A percentile compares a stretch with the other conserved stretches of the same genome.
phyloP scores from a whole-genome alignment of 92 coral and sea anemone species.

The Epizoanthus ramosus region DNA sequence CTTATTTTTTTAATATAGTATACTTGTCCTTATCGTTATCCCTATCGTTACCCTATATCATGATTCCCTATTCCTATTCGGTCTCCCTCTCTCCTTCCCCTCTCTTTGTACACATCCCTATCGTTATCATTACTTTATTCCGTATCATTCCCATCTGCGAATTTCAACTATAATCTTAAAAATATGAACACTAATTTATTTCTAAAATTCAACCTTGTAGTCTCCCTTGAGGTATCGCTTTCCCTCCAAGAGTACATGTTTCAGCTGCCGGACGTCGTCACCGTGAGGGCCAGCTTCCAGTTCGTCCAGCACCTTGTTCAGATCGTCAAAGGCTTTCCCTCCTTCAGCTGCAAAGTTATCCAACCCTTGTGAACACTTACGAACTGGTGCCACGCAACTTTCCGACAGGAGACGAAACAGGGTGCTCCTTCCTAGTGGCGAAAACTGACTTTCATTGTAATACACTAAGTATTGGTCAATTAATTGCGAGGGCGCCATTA shows the following conservation, averaged over 20 bases:
- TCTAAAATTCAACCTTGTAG: conserved; percentile 43
- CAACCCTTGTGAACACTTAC: conserved; percentile 59
- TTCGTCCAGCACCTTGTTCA: conserved; percentile 21
- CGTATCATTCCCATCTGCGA: too few relatives aligned
- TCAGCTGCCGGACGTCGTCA: conserved; percentile 23
- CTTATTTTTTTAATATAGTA: too few relatives aligned
- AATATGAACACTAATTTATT: not conserved
- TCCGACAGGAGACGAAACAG: conserved; percentile 50
- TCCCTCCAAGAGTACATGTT: conserved; percentile 33
- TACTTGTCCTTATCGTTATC: too few relatives aligned
- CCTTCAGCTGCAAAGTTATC: conserved; percentile 52
- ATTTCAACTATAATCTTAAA: too few relatives aligned
- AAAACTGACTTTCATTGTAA: conserved; percentile 47
- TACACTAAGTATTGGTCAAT: conserved; percentile 45
- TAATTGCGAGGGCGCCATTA: conserved; percentile 50
- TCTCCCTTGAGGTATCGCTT: conserved; percentile 60
- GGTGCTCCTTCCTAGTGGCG: conserved; percentile 52
- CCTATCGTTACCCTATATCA: too few relatives aligned
- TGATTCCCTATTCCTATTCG: too few relatives aligned
- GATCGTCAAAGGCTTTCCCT: conserved; percentile 42
- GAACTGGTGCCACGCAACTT: conserved; percentile 49
- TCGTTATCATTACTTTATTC: too few relatives aligned
- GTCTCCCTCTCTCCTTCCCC: too few relatives aligned
- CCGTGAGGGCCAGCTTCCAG: conserved; percentile 33
- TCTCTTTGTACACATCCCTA: too few relatives aligned